These are phyloP conservation scores for Theonella swinhoei DNA, from an alignment of 37 sponge, comb jelly and placozoan genomes.

Conservation along the genomic window DNA sequence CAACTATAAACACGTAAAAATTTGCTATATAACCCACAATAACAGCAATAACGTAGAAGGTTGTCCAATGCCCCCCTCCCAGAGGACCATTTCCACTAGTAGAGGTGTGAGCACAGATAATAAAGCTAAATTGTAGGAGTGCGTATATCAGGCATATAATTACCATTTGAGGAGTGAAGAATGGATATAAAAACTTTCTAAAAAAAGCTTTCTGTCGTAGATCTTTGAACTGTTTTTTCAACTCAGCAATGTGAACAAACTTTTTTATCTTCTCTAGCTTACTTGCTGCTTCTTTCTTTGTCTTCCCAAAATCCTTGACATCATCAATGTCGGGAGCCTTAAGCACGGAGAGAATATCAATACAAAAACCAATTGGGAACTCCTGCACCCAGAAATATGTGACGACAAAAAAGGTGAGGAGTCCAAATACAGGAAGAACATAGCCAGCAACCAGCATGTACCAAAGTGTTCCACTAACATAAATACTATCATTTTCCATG, in stretches of 20 bases:
- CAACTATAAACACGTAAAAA: too few relatives aligned
- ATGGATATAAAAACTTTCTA: background rate
- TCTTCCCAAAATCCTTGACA: too few relatives aligned
- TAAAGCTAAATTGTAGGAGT: too few relatives aligned
- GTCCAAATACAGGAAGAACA: background rate
- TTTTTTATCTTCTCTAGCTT: too few relatives aligned
- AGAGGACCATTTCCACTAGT: too few relatives aligned
- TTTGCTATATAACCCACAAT: too few relatives aligned
- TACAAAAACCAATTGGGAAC: background rate
- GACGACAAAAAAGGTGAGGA: background rate
- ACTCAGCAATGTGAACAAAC: background rate
- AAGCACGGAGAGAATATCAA: background rate
- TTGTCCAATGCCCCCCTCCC: too few relatives aligned
- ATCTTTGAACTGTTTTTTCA: background rate
- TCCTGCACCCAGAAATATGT: conserved; percentile 11
- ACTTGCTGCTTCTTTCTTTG: too few relatives aligned
- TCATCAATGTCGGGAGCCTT: too few relatives aligned
- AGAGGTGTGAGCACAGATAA: too few relatives aligned
- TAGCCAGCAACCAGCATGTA: background rate
- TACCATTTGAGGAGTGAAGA: background rate
- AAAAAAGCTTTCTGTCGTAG: background rate
- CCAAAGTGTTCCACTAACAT: background rate
- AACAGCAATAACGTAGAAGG: too few relatives aligned
- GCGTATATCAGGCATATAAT: too few relatives aligned
- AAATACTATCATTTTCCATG: background rate